Conservation (phyloP, 2,888 invertebrate species). For the Protula sp. region DNA sequence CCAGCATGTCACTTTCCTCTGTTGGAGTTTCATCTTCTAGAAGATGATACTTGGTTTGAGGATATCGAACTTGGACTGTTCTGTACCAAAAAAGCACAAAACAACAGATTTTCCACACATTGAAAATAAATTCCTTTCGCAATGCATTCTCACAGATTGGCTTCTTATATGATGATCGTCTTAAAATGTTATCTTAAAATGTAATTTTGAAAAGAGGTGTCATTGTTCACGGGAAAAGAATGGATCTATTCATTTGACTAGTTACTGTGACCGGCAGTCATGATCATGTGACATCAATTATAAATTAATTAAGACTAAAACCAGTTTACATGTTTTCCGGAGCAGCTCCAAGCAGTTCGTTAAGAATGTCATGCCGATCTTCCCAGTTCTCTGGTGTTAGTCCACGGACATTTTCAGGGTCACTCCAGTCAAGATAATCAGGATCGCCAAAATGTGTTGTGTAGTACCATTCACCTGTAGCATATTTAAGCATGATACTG, state of each 20-base stretch:
- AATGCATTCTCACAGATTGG: too few species aligned
- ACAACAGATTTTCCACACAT: too few species aligned
- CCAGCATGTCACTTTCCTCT: background rate
- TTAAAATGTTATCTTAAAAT: too few species aligned
- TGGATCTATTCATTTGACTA: background rate
- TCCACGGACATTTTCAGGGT: background rate
- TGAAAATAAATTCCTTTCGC: too few species aligned
- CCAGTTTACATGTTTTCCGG: constrained; percentile 1
- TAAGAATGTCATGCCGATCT: constrained; percentile 4
- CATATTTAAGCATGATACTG: too few species aligned
- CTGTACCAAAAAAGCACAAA: too few species aligned
- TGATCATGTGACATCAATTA: background rate
- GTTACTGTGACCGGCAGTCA: background rate
- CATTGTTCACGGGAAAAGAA: too few species aligned
- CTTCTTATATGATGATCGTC: too few species aligned
- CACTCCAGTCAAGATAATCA: background rate
- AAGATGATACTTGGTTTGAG: constrained; percentile 1
- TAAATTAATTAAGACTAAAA: background rate
- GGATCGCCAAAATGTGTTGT: constrained; percentile 11
- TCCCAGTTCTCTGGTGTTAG: background rate
- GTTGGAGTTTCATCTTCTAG: background rate
- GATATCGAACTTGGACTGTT: constrained; percentile 2
- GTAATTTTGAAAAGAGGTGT: too few species aligned
- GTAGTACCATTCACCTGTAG: constrained; percentile 15
- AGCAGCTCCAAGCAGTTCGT: constrained; percentile 1